Percentiles rank a stretch among this genome's conserved stretches.
These are phyloP conservation scores for Cephalopachus bancanus DNA, from an alignment of 2,797 vertebrate species.

Conservation along the genomic window DNA sequence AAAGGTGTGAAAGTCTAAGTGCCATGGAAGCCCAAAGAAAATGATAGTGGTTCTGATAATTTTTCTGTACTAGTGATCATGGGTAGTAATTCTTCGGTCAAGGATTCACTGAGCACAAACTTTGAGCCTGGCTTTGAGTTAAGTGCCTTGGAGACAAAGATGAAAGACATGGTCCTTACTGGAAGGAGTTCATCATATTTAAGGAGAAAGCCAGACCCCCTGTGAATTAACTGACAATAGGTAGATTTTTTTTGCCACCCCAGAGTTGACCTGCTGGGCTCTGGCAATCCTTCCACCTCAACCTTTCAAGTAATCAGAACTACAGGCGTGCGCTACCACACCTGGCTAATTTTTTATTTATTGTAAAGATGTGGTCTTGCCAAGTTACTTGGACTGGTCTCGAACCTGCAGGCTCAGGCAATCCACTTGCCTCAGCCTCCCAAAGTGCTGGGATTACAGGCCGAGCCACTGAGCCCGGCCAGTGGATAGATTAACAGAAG, in stretches of 20 bases:
- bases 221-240: not conserved
- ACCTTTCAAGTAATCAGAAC: too few relatives aligned
- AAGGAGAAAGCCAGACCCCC: not conserved
- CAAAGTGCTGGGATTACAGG: too few relatives aligned
- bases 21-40: not conserved
- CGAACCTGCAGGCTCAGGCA: too few relatives aligned
- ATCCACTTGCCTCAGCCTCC: too few relatives aligned
- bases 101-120: not conserved
- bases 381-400: too few relatives aligned
- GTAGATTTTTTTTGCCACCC: too few relatives aligned
- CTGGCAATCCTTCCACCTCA: too few relatives aligned
- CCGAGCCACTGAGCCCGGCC: too few relatives aligned
- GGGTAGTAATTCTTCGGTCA: not conserved
- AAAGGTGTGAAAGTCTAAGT: not conserved
- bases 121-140: not conserved
- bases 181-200: not conserved
- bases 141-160: not conserved
- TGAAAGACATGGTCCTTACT: not conserved
- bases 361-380: too few relatives aligned
- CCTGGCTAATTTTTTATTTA: too few relatives aligned
- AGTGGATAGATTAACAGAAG: not conserved
- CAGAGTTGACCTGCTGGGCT: too few relatives aligned
- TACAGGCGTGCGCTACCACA: too few relatives aligned
- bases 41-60: not conserved
- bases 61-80: not conserved